Percentiles rank a stretch among this genome's conserved stretches.
These are phyloP conservation scores for Melanotaenia pygmaea DNA, from an alignment of 2,797 vertebrate genomes.

Conservation along the genomic window DNA sequence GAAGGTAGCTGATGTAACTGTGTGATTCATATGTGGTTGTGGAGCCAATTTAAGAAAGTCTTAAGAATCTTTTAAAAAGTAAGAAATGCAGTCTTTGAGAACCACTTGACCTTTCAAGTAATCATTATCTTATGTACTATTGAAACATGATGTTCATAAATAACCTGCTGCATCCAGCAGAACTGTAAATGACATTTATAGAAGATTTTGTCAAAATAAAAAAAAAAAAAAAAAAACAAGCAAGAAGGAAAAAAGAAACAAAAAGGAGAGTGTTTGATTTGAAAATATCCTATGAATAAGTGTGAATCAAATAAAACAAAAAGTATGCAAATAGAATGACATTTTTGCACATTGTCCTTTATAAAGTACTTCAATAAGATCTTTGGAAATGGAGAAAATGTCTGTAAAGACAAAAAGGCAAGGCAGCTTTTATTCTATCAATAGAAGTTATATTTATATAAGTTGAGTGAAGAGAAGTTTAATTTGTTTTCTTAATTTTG, in stretches of 20 bases:
- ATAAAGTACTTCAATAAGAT: too few relatives aligned
- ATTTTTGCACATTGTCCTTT: neutral
- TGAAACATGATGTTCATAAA: neutral
- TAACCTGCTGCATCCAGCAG: neutral
- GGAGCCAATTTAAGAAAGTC: neutral
- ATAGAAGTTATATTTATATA: too few relatives aligned
- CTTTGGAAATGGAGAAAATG: too few relatives aligned
- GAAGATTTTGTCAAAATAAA: neutral
- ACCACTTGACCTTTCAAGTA: neutral
- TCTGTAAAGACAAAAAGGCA: too few relatives aligned
- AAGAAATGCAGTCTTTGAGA: neutral
- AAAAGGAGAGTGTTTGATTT: neutral
- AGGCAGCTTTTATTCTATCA: too few relatives aligned
- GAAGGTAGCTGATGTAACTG: neutral
- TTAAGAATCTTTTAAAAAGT: neutral
- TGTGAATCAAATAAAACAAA: neutral
- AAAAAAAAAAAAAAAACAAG: too few relatives aligned
- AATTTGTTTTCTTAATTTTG: too few relatives aligned
- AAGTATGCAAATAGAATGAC: neutral
- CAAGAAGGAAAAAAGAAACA: too few relatives aligned
- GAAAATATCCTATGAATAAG: neutral
- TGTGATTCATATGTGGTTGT: neutral
- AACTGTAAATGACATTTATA: neutral
- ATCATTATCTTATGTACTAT: neutral
- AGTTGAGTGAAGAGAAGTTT: too few relatives aligned